Evolutionary conservation across 64 coral and sea anemone species (phyloP), one percentile per base, ranked within the genome.

Genomic region (Dendrophyllia cribrosa): DNA sequence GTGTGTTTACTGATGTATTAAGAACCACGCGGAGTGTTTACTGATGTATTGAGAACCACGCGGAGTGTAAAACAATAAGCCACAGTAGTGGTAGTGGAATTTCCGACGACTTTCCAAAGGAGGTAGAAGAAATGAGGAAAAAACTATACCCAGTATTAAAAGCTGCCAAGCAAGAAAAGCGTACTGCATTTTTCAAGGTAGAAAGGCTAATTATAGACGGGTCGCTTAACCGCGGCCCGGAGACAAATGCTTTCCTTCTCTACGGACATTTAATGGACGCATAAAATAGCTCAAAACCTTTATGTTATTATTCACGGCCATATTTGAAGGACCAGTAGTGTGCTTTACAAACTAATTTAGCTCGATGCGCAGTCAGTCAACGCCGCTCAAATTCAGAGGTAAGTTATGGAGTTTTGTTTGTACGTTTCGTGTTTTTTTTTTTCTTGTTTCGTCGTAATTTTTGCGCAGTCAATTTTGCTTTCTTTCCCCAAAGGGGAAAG

Each of bases 41-140:
- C n/a, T n/a, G n/a, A n/a, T n/a, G n/a, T n/a, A n/a, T n/a, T n/a
- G n/a, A n/a, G n/a, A n/a, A n/a, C n/a, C n/a, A n/a, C n/a, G n/a
- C n/a, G n/a, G n/a, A n/a, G n/a, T n/a, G n/a, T n/a, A n/a, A n/a
- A n/a, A n/a, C n/a, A n/a, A n/a, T n/a, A n/a, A n/a, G n/a, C n/a
- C n/a, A n/a, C n/a, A n/a, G n/a, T n/a, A n/a, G n/a, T n/a, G n/a
- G n/a, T n/a, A n/a, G n/a, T 46, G 70, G 70, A 43, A 44, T 73
- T 44, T 73, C 70, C 70, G 70, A 73, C 70, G 70, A 73, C 43
- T 73, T 73, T 73, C 70, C 72, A 15, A 74, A 74, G 44, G 72
- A 74, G 26, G 72, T 47, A 6, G 72, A 74, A 43, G 72, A 74
- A 24, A 47, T 76, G 49, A 76, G 74, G 44, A 76, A 76, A 51